Evolutionary conservation across 2,888 invertebrate species (phyloP), one percentile per base, ranked within the genome.

Genomic region (Lobophora halterata): DNA sequence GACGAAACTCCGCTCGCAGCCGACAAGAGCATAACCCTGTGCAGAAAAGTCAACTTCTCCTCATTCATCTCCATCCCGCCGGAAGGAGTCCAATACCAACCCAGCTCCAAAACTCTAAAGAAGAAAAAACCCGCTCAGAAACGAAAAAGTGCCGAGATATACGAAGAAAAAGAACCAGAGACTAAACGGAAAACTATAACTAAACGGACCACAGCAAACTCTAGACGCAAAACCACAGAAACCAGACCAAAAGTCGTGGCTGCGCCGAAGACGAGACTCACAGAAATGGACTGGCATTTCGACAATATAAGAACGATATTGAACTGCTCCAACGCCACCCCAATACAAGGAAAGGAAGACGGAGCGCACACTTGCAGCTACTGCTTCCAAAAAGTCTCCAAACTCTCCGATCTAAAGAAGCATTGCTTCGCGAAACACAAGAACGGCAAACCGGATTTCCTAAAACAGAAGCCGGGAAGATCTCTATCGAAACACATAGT

Each of bases 221-320:
- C 27, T 1, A 42, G 36, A 10, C 43, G 43, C n/a, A 43, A 43
- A 20, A 10, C 19, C 13, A 17, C 20, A n/a, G n/a, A n/a, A n/a
- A n/a, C n/a, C n/a, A n/a, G n/a, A n/a, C n/a, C n/a, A n/a, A n/a
- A n/a, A n/a, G n/a, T n/a, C n/a, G n/a, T n/a, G n/a, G n/a, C 43
- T 0, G 37, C 54, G 11, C 60, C 66, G 4, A 53, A 59, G 11
- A 31, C 55, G 61, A 1, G 25, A 12, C 37, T 70, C 1, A 61
- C 71, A 0, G 77, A 80, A 44, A 39, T 77, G 0, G 75, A 76
- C 16, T 70, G 77, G 53, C 83, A 81, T 29, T 57, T 75, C 5
- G 75, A 79, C 1, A 80, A 79, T 21, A 71, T 80, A 1, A 63
- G 56, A 26, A 65, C 65, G 0, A 63, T 82, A 1, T 43, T 76